Conservation (phyloP, 2,797 vertebrate species). For the Ceryle rudis region DNA sequence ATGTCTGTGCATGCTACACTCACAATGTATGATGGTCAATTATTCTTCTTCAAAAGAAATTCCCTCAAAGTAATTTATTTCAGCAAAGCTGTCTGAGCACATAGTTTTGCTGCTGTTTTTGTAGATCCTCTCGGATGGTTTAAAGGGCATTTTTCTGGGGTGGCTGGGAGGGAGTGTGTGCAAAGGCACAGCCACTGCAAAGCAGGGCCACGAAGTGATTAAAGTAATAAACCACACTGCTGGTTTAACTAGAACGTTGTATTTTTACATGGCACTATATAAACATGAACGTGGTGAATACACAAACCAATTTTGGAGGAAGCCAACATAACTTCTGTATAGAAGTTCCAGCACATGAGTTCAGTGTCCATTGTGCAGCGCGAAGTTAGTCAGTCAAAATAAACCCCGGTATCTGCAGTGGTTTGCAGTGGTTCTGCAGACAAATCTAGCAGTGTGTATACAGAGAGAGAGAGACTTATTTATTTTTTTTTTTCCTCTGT, state of each 20-base stretch:
- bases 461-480: rapidly evolving
- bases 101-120: neutral
- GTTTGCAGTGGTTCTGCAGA: neutral
- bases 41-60: neutral
- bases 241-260: neutral
- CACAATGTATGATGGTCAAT: neutral
- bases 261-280: neutral
- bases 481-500: too few relatives aligned
- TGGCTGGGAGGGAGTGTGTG: neutral
- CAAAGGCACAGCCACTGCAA: neutral
- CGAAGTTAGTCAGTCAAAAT: neutral
- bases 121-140: neutral
- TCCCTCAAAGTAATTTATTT: neutral
- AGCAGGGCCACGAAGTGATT: neutral
- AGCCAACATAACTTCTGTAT: rapidly evolving
- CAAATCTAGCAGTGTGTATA: neutral
- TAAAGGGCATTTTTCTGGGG: neutral
- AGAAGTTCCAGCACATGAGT: neutral
- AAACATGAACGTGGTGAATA: neutral
- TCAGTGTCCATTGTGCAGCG: neutral
- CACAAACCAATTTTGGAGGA: neutral
- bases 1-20: neutral
- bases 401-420: neutral
- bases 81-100: neutral
- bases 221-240: neutral